These are phyloP conservation scores for Operophtera brumata DNA, from an alignment of 2,888 invertebrate species.

Conservation along the genomic window DNA sequence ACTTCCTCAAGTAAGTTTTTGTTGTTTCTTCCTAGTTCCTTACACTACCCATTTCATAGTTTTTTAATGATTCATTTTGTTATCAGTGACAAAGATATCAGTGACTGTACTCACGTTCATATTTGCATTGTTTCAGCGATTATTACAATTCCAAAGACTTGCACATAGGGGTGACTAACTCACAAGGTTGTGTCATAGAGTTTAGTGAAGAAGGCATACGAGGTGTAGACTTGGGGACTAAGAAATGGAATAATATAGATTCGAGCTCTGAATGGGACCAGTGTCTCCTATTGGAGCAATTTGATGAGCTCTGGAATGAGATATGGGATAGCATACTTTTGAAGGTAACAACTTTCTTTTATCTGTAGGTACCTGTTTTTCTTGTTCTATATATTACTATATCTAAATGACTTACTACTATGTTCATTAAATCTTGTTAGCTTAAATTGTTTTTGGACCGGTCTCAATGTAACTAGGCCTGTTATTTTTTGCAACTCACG, in stretches of 20 bases:
- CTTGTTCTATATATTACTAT: neutral
- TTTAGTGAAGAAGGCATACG: constrained; percentile 90
- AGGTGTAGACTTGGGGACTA: constrained; percentile 76
- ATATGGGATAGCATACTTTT: constrained; percentile 87
- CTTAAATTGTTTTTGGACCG: neutral
- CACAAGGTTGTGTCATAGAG: constrained; percentile 89
- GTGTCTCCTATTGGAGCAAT: constrained; percentile 85
- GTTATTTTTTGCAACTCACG: too few relatives aligned
- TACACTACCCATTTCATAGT: neutral
- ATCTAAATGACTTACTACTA: neutral
- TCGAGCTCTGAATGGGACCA: constrained; percentile 85
- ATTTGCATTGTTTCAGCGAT: constrained; percentile 78
- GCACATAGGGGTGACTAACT: constrained; percentile 94
- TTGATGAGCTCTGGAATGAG: constrained; percentile 86
- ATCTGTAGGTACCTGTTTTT: constrained; percentile 5
- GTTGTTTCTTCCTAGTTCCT: constrained; percentile 30
- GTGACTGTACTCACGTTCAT: constrained; percentile 12
- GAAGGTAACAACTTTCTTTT: constrained; percentile 68
- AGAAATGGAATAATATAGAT: constrained; percentile 81
- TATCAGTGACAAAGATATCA: too few relatives aligned
- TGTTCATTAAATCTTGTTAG: neutral
- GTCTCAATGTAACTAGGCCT: neutral
- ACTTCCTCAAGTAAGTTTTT: constrained; percentile 88
- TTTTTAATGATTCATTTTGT: constrained; percentile 25
- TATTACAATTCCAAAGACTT: constrained; percentile 91